Conservation (phyloP, 2,113 vertebrate species). For the Hiodon tergisus region DNA sequence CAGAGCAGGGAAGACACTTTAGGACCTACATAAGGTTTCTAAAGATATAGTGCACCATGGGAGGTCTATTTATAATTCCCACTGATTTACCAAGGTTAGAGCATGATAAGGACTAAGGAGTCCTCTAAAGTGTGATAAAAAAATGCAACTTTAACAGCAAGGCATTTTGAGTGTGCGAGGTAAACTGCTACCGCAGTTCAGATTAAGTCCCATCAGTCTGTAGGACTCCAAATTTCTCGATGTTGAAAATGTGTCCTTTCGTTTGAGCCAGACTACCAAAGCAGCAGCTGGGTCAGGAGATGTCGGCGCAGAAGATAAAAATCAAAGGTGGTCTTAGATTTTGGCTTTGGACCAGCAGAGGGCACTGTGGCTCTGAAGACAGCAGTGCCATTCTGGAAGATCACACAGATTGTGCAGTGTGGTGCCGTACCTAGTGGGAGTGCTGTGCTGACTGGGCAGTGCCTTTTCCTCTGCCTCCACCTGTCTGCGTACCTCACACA, state of each 20-base stretch:
- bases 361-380: neutral
- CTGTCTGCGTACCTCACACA: constrained; percentile 71
- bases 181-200: too few species aligned
- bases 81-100: constrained; percentile 29
- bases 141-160: neutral
- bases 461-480: constrained; percentile 55
- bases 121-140: neutral
- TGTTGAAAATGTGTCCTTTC: too few species aligned
- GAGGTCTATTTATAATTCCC: constrained; percentile 29
- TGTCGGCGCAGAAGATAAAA: too few species aligned
- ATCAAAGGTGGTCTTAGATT: neutral
- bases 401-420: neutral
- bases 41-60: constrained; percentile 34
- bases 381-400: neutral
- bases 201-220: too few species aligned
- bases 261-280: too few species aligned
- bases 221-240: too few species aligned
- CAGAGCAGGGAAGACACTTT: constrained; percentile 14
- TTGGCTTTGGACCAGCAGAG: constrained; percentile 12
- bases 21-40: constrained; percentile 35
- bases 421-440: constrained; percentile 60
- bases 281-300: too few species aligned
- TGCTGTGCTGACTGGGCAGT: constrained; percentile 38
- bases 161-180: too few species aligned
- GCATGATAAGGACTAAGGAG: neutral